phyloP scores from a whole-genome alignment of 2,797 vertebrate genomes.

The Danio choprae region DNA sequence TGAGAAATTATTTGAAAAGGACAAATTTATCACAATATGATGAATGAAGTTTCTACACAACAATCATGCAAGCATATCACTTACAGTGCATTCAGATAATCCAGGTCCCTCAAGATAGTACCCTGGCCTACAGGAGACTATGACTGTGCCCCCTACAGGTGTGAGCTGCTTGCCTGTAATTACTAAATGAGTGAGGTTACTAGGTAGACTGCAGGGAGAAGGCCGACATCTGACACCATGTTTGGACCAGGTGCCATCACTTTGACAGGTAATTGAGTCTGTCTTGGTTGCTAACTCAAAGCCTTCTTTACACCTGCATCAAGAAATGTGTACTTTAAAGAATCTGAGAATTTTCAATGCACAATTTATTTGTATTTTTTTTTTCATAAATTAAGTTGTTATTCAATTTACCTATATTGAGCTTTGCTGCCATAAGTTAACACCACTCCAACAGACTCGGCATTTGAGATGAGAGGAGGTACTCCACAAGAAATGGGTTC shows the following conservation, averaged over 20 bases:
- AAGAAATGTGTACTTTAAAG: conserved; percentile 24
- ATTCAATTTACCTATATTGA: conserved; percentile 87
- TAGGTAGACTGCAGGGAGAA: conserved; percentile 81
- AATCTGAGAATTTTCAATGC: neutral
- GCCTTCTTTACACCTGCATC: conserved; percentile 89
- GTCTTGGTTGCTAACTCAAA: conserved; percentile 77
- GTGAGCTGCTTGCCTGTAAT: conserved; percentile 81
- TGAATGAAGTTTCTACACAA: neutral
- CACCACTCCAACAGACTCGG: conserved; percentile 75
- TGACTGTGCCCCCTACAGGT: conserved; percentile 80
- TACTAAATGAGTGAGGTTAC: conserved; percentile 76
- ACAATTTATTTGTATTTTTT: neutral
- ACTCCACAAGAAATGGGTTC: conserved; percentile 87
- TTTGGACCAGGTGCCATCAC: conserved; percentile 89
- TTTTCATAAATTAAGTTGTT: neutral
- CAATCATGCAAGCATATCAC: neutral
- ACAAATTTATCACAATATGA: neutral
- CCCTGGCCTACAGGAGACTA: conserved; percentile 86
- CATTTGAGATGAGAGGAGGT: conserved; percentile 83
- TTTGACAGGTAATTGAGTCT: conserved; percentile 82
- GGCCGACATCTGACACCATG: conserved; percentile 84
- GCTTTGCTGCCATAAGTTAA: conserved; percentile 87
- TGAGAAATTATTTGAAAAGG: neutral
- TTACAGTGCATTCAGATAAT: conserved; percentile 86
- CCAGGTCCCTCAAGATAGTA: conserved; percentile 83